phyloP scores from a whole-genome alignment of 1,140 invertebrate genomes.

The Leptinotarsa undecemlineata region DNA sequence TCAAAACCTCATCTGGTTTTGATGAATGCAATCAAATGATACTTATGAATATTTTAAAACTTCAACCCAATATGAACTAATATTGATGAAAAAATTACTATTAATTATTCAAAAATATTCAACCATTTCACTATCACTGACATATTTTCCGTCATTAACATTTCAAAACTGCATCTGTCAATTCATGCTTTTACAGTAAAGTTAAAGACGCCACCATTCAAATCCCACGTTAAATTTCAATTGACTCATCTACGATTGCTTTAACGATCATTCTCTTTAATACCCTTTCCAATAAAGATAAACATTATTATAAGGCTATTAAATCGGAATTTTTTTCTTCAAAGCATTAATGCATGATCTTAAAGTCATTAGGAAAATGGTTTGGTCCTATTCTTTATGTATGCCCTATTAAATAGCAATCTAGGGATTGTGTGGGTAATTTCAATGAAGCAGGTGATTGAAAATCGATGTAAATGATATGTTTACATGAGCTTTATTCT shows the following conservation, averaged over 20 bases:
- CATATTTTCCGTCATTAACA: too few relatives aligned
- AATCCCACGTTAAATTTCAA: neutral
- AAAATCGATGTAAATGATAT: neutral
- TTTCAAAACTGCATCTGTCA: neutral
- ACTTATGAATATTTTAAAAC: too few relatives aligned
- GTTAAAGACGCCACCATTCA: neutral
- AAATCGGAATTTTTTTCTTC: neutral
- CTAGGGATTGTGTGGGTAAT: constrained; percentile 1
- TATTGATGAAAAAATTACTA: too few relatives aligned
- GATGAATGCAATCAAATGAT: too few relatives aligned
- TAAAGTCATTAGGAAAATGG: constrained; percentile 6
- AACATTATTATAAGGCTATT: neutral
- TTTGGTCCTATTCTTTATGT: neutral
- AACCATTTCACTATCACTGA: neutral
- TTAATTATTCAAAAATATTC: too few relatives aligned
- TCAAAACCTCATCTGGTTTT: too few relatives aligned
- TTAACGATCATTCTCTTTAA: neutral
- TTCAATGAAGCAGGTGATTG: neutral
- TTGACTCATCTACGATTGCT: neutral
- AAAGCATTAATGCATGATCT: neutral
- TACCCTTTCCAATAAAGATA: neutral
- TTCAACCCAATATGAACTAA: too few relatives aligned
- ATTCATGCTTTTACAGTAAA: neutral
- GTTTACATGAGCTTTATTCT: neutral
- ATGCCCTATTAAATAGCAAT: constrained; percentile 6